Conservation (phyloP, 2,113 vertebrate species). For the Verasper variegatus region DNA sequence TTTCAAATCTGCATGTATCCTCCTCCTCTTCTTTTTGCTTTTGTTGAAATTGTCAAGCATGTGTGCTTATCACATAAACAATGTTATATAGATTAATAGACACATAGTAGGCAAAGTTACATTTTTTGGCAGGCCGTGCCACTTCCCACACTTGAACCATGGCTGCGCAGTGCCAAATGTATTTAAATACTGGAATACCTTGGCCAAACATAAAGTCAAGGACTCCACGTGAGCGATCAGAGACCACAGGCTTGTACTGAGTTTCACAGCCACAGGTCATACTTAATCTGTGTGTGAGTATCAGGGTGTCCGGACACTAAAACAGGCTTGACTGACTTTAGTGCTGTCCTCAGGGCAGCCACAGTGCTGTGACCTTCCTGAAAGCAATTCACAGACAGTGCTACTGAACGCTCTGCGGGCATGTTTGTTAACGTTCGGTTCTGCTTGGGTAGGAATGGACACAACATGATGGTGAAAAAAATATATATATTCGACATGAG, state of each 20-base stretch:
- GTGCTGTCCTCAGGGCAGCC: slow-evolving; percentile 76
- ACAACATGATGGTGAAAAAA: slow-evolving; percentile 4
- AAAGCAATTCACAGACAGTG: slow-evolving; percentile 65
- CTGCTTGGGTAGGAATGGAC: slow-evolving; percentile 45
- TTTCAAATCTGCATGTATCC: background rate
- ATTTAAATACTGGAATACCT: slow-evolving; percentile 25
- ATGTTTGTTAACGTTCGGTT: slow-evolving; percentile 68
- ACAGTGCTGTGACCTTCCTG: slow-evolving; percentile 62
- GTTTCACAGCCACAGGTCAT: slow-evolving; percentile 68
- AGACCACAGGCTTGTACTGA: slow-evolving; percentile 34
- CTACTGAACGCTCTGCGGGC: slow-evolving; percentile 52
- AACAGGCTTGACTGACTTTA: slow-evolving; percentile 78
- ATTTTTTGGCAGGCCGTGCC: background rate
- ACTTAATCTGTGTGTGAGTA: slow-evolving; percentile 60
- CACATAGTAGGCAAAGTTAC: background rate
- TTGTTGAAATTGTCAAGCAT: slow-evolving; percentile 2
- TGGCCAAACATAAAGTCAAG: slow-evolving; percentile 38
- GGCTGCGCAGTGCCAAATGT: slow-evolving; percentile 1
- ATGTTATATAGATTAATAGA: background rate
- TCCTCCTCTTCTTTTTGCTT: background rate
- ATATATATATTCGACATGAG: slow-evolving; percentile 9
- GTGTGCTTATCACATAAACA: background rate
- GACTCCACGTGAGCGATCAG: slow-evolving; percentile 50
- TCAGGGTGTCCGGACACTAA: slow-evolving; percentile 74
- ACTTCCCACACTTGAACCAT: background rate